Evolutionary conservation across 1,140 invertebrate genomes (phyloP).

Genomic region (Megalonaias nervosa): DNA sequence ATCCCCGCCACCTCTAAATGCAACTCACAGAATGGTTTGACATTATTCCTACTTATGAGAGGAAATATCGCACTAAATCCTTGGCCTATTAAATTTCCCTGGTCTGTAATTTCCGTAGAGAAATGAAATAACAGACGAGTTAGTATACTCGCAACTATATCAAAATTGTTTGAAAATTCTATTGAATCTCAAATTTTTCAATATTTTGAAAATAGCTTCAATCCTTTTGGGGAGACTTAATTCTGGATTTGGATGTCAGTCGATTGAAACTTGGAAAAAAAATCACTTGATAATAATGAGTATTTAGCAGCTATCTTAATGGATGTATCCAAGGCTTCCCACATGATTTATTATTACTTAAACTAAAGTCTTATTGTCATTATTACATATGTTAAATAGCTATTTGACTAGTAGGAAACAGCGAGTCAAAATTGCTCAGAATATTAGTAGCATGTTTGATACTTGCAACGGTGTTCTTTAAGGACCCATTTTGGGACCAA

Average conservation of each 20-base stretch:
- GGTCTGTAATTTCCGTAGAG: not conserved
- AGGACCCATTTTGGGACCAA: constrained; percentile 2
- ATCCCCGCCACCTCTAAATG: no score
- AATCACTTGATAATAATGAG: constrained; percentile 10
- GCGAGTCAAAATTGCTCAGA: no score
- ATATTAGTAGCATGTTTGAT: no score
- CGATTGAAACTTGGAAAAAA: constrained; percentile 7
- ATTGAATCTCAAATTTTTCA: not conserved
- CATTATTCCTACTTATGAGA: no score
- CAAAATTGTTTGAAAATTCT: not conserved
- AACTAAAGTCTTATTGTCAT: constrained; percentile 8
- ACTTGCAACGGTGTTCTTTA: not conserved
- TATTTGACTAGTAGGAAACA: no score
- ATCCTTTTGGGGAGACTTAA: not conserved
- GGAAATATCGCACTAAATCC: no score
- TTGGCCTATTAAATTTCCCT: no score
- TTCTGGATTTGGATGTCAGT: constrained; percentile 5
- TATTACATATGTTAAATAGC: not conserved
- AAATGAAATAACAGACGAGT: constrained; percentile 14
- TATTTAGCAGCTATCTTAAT: not conserved
- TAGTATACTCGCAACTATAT: constrained; percentile 5
- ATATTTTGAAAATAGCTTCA: constrained; percentile 10
- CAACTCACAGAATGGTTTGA: no score
- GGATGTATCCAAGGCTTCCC: constrained; percentile 8
- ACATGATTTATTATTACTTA: constrained; percentile 11